phyloP scores from a whole-genome alignment of 2,888 invertebrate species.

The Agonopterix alstromeriana region DNA sequence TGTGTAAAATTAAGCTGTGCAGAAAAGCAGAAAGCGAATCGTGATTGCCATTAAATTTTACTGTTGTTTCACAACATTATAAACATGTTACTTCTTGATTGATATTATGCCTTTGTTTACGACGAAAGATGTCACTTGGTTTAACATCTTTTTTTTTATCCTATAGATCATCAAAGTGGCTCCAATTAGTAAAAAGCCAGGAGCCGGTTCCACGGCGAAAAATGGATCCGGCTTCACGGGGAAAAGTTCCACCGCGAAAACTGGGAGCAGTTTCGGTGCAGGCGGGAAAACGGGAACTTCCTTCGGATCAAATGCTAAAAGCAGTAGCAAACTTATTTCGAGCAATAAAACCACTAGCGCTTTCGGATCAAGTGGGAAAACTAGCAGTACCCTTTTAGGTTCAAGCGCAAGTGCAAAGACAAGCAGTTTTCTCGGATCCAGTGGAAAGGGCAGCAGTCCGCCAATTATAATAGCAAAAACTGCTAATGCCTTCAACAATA shows the following conservation, averaged over 20 bases:
- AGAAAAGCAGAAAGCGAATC: too few relatives aligned
- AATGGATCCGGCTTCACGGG: slow-evolving; percentile 33
- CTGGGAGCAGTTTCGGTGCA: not conserved
- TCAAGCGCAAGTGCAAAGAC: not conserved
- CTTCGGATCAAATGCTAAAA: not conserved
- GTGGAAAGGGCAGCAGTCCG: not conserved
- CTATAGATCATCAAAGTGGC: slow-evolving; percentile 29
- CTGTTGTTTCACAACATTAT: too few relatives aligned
- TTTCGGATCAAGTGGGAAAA: slow-evolving; percentile 4
- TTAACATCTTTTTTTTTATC: not conserved
- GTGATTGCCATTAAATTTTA: too few relatives aligned
- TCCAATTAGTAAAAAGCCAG: slow-evolving; percentile 39
- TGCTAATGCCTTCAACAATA: slow-evolving; percentile 5
- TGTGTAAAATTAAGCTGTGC: too few relatives aligned
- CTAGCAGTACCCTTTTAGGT: not conserved
- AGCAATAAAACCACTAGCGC: slow-evolving; percentile 10
- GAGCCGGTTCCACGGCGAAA: slow-evolving; percentile 36
- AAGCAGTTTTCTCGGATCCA: not conserved
- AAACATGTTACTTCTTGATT: too few relatives aligned
- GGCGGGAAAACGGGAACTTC: slow-evolving; percentile 3
- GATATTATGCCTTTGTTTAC: too few relatives aligned
- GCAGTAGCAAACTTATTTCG: not conserved
- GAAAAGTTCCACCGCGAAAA: slow-evolving; percentile 18
- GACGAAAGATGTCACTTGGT: too few relatives aligned
- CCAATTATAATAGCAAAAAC: slow-evolving; percentile 17